Base-by-base conservation (phyloP, 2,113 vertebrate genomes). In the Alexandromys fortis region DNA sequence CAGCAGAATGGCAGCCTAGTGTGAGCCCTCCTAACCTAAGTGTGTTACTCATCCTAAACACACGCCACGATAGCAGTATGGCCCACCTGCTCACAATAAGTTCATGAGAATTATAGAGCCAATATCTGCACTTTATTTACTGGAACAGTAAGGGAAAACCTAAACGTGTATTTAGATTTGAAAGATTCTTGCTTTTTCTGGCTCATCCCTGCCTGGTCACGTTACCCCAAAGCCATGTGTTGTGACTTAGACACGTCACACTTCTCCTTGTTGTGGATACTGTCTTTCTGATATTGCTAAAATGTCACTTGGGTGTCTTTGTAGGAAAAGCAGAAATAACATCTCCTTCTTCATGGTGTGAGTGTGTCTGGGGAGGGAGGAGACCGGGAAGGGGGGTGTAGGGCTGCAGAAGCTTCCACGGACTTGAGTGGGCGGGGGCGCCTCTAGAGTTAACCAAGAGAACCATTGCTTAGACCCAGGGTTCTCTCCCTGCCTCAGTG, bases 381-480 rank as follows among this genome's bases (percentile, higher is more conserved):
- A 38, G 63, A 58, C 8, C 7, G 26, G 68, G 42, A 42, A 42
- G 16, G 7, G 92, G 55, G 42, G 17, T 81, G 76, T 61, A 22
- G 86, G 94, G 30, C n/a, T 45, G 68, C 90, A 75, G 70, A 78
- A 33, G 16, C 47, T 61, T 70, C 79, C 58, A 42, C 86, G 9
- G 55, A 82, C 83, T 61, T 14, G 63, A 17, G 86, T 77, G 19
- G 81, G 73, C 76, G 47, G 90, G 61, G 86, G 63, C 58, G 35
- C 45, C 83, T 90, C 92, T 28, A 85, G 82, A 91, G 89, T 63
- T 88, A 89, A 73, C 63, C 73, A 52, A 49, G 75, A 76, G 88
- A 81, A 45, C 63, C 49, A 16, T 78, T 38, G 42, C 86, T 67
- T 52, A 90, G 86, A 79, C 72, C 75, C 0, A 0, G n/a, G 83